Evolutionary conservation across 2,113 vertebrate species (phyloP).

Genomic region (Mustela lutreola): DNA sequence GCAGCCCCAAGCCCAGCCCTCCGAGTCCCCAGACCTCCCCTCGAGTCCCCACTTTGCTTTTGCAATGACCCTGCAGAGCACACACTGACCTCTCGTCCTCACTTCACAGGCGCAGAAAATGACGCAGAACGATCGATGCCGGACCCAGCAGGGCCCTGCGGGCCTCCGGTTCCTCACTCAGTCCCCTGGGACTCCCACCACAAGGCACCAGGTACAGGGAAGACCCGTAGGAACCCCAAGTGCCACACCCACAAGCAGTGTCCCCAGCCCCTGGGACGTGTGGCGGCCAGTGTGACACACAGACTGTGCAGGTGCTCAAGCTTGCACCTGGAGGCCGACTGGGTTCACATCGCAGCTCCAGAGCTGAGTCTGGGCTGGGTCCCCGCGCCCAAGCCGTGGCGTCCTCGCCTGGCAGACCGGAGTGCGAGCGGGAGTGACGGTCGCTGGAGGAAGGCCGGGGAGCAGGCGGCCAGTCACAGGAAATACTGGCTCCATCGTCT

Average conservation of each 20-base stretch:
- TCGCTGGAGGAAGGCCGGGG: not conserved
- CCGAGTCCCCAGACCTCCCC: not conserved
- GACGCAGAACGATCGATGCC: not conserved
- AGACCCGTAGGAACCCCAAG: no score
- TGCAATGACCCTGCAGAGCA: not conserved
- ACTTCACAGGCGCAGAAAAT: not conserved
- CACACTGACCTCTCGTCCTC: not conserved
- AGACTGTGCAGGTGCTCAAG: not conserved
- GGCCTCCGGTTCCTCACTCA: not conserved
- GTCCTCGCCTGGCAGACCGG: not conserved
- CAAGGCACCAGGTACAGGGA: no score
- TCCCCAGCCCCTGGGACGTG: not conserved
- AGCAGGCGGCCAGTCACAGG: not conserved
- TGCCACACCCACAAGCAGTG: rapidly evolving
- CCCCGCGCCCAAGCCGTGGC: rapidly evolving
- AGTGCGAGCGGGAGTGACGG: rapidly evolving
- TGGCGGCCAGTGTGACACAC: not conserved
- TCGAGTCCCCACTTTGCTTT: not conserved
- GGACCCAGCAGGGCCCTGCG: not conserved
- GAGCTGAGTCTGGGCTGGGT: not conserved
- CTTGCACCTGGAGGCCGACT: rapidly evolving
- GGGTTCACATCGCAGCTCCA: not conserved
- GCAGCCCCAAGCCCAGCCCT: not conserved
- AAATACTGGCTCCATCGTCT: no score
- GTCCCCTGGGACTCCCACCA: not conserved